Base-by-base conservation (phyloP, 2,888 invertebrate genomes). In the Celastrina argiolus region DNA sequence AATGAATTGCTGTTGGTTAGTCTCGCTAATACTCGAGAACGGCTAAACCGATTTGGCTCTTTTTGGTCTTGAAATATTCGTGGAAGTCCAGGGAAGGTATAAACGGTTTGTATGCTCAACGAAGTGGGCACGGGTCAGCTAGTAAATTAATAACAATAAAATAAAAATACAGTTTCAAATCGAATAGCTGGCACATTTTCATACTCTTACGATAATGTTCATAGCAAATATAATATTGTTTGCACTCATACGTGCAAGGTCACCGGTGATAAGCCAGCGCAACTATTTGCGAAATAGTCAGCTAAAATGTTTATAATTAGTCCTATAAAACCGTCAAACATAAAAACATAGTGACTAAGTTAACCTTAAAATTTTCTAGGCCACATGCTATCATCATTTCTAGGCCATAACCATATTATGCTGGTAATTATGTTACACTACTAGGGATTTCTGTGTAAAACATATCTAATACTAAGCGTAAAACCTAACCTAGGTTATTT, bases 261-360 rank as follows among this genome's bases (percentile, higher is more conserved):
- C 63, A 56, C 16, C 18, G 51, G 59, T 65, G 68, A 68, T 68
- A 68, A 68, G 68, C 45, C 45, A 10, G 18, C 51, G 3, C 22
- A 51, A 26, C 51, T 51, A 51, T 51, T 51, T 51, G 14, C 22
- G 51, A 51, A 51, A 51, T 51, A 51, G 26, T 51, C 51, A 51
- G 45, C 45, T 45, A 10, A 18, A 51, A 26, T 22, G 51, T 51
- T 26, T 51, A 51, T 51, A 51, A 51, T 51, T 22, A 51, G 22
- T 26, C 22, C 22, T 51, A 51, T 26, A 51, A 26, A 51, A 14
- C 22, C 51, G 26, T 51, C 22, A 26, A 51, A 51, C 51, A 51
- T 51, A 51, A 26, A 51, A 51, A 3, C 14, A 26, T 51, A 51
- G 26, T 51, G 26, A 26, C 51, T 51, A 26, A 51, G 51, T 51